phyloP scores from a whole-genome alignment of 2,113 vertebrate species.

The Scytalopus superciliaris region DNA sequence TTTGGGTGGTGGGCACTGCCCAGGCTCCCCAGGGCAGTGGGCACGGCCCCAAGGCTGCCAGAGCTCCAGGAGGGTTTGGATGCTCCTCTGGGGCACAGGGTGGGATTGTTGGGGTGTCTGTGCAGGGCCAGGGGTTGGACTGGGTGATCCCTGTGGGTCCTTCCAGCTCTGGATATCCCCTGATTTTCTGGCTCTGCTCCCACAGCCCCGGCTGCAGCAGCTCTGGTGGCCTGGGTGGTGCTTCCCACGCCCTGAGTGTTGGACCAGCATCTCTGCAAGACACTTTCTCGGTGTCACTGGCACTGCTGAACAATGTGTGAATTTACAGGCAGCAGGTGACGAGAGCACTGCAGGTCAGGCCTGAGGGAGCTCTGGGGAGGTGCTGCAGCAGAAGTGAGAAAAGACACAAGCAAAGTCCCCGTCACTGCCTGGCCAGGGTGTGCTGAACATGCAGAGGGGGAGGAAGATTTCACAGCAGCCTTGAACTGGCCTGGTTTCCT shows the following conservation, averaged over 20 bases:
- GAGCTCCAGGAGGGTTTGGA: background rate
- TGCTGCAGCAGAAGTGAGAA: background rate
- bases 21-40: background rate
- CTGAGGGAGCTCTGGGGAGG: rapidly evolving
- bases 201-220: background rate
- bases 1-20: background rate
- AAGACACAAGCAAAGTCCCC: background rate
- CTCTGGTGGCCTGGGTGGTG: background rate
- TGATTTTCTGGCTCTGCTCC: background rate
- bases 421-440: background rate
- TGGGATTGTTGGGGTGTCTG: background rate
- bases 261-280: background rate
- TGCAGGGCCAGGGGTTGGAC: background rate
- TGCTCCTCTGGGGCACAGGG: rapidly evolving
- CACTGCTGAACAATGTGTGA: background rate
- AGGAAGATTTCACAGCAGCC: background rate
- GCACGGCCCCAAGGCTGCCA: rapidly evolving
- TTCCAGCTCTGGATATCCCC: background rate
- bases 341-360: background rate
- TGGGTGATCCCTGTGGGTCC: background rate
- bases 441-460: background rate
- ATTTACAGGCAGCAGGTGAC: background rate
- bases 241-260: rapidly evolving
- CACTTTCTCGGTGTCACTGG: background rate
- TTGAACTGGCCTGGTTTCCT: background rate